Evolutionary conservation across 2,888 invertebrate species (phyloP), one percentile per base, ranked within the genome.

Genomic region (Caenorhabditis sinica): DNA sequence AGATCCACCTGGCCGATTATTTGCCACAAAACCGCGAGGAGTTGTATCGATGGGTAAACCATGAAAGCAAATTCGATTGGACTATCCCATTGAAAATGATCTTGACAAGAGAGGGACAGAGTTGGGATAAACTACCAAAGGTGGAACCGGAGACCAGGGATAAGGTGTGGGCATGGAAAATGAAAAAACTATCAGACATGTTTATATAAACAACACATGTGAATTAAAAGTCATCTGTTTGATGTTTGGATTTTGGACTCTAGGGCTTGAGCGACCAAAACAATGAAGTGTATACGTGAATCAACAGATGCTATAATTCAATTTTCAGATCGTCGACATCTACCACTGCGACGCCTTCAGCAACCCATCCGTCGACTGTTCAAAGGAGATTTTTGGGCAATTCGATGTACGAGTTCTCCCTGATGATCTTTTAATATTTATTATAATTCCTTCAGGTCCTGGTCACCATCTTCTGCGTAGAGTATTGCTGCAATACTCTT

Each of bases 1-100:
- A 90, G 89, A 87, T 92, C 61, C 90, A 91, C 77, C 84, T 92
- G 58, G 89, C 92, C 56, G 92, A 92, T 84, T 92, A 90, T 76
- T 82, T 92, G 74, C 90, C 89, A 28, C 90, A 92, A 60, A 92
- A 92, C 63, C 86, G 91, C 9, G 87, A 87, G 6, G 92, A 92
- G 69, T 77, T 92, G 71, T 58, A 75, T 15, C 45, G 71, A 51
- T 92, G 92, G 92, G 53, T 86, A 61, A 82, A 84, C 69, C 65
- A 86, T 11, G 74, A 86, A 45, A 86, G 85, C 61, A 65, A 60
- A n/a, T 91, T 91, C 71, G 87, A 91, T 71, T 91, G 91, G 91
- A 63, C 49, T 0, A 33, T 45, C 36, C 84, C 88, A 20, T 33
- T 87, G 58, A 68, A 80, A 53, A 87, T 86, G 82, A 88, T 88